Evolutionary conservation across 2,888 invertebrate genomes (phyloP), one percentile per base, ranked within the genome.

Genomic region (Enoplolaimus lenunculus): DNA sequence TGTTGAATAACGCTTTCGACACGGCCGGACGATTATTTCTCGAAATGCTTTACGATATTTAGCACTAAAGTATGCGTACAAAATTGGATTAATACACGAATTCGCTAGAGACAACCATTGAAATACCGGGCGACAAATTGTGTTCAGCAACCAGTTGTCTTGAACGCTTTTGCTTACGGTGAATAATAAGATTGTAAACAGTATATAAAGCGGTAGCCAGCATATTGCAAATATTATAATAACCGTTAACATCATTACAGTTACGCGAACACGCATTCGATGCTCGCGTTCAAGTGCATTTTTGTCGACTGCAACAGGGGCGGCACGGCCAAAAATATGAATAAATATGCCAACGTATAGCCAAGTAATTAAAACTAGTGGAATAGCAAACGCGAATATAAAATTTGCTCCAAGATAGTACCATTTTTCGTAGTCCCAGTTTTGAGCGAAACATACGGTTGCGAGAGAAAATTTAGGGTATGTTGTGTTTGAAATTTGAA

Each of bases 101-200:
- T 77, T 77, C n/a, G 78, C 72, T 29, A 79, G 72, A 1, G 77
- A 76, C 26, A 80, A 73, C 79, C 79, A 79, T 74, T 79, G 77
- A 68, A 79, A 79, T 26, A 77, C 73, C 1, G 78, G 78, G 3
- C 78, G 71, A 75, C 74, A n/a, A 76, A 75, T 28, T 69, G 71
- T 34, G 13, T 28, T 21, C 1, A 70, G 45, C n/a, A n/a, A n/a
- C n/a, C n/a, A n/a, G n/a, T n/a, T n/a, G n/a, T n/a, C n/a, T n/a
- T n/a, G n/a, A n/a, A 59, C 29, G 34, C 35, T 33, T 84, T 85
- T 74, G 83, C 89, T 64, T 91, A 91, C 69, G 91, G 91, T 1
- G 67, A 33, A 65, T 33, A 33, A n/a, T 28, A 71, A 59, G 64
- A 68, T 70, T 29, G 21, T 60, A 26, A 35, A 71, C 73, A 73